phyloP scores from a whole-genome alignment of 2,113 vertebrate species.

The Apteryx mantelli region DNA sequence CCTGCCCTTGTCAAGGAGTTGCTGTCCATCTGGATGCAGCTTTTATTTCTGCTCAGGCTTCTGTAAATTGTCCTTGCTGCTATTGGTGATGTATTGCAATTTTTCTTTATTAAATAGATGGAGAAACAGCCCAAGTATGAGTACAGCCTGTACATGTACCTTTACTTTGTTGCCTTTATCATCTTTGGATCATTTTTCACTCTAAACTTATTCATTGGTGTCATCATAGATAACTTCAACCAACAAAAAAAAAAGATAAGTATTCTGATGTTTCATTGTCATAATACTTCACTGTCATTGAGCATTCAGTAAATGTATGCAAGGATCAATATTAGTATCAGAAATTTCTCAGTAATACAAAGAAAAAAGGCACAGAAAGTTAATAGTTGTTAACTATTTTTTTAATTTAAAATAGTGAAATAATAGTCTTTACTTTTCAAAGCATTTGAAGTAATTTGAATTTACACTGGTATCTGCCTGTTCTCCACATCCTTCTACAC shows the following conservation, averaged over 20 bases:
- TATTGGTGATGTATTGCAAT: constrained; percentile 11
- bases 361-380: not conserved
- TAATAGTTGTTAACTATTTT: not conserved
- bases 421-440: not conserved
- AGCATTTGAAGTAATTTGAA: not conserved
- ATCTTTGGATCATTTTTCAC: constrained; percentile 98
- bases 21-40: not conserved
- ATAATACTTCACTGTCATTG: not conserved
- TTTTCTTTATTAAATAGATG: constrained; percentile 72
- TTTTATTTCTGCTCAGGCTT: not conserved
- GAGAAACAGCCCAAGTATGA: constrained; percentile 89
- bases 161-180: constrained; percentile 97
- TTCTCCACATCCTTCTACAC: not conserved
- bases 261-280: constrained; percentile 68
- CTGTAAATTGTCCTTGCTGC: not conserved
- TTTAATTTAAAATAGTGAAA: not conserved
- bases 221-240: constrained; percentile 99
- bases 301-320: not conserved
- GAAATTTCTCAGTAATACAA: not conserved
- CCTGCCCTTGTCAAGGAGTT: not conserved
- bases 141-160: constrained; percentile 86
- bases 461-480: not conserved
- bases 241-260: constrained; percentile 99
- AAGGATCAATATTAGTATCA: not conserved
- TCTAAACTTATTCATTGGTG: constrained; percentile 97